Evolutionary conservation across 2,888 invertebrate genomes (phyloP).

Genomic region (Dasypogon diadema): DNA sequence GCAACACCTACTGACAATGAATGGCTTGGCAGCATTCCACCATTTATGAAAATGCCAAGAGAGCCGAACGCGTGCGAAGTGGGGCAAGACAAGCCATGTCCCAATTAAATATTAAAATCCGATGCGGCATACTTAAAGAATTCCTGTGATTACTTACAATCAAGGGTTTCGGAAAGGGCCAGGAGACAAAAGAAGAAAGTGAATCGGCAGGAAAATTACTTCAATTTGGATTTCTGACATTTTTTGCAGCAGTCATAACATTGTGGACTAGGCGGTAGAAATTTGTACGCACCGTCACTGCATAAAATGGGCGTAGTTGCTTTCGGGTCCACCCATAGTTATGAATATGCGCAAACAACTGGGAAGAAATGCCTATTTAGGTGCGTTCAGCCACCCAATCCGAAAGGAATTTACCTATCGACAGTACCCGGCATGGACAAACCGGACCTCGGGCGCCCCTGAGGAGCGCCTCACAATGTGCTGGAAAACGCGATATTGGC

Average conservation of each 20-base stretch:
- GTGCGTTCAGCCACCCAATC: neutral
- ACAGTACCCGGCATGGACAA: neutral
- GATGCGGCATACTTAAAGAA: constrained; percentile 23
- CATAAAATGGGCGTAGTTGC: neutral
- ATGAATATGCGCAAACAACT: constrained; percentile 1
- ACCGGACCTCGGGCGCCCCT: neutral
- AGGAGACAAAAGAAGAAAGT: constrained; percentile 42
- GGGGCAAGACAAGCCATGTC: constrained; percentile 8
- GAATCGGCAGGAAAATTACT: constrained; percentile 25
- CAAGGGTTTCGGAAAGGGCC: neutral
- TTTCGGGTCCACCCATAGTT: neutral
- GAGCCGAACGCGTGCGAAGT: constrained; percentile 5
- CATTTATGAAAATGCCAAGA: neutral
- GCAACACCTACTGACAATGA: too few relatives aligned
- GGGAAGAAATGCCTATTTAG: neutral
- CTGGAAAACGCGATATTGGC: constrained; percentile 18
- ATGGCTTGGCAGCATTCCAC: too few relatives aligned
- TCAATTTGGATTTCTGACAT: constrained; percentile 17
- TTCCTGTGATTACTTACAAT: constrained; percentile 33
- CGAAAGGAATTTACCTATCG: neutral
- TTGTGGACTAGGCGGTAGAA: neutral
- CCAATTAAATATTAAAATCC: constrained; percentile 36
- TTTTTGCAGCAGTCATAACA: constrained; percentile 18
- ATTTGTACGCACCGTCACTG: constrained; percentile 20
- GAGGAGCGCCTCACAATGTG: neutral